phyloP scores from a whole-genome alignment of 2,888 invertebrate genomes.

The Ethmia dodecea region DNA sequence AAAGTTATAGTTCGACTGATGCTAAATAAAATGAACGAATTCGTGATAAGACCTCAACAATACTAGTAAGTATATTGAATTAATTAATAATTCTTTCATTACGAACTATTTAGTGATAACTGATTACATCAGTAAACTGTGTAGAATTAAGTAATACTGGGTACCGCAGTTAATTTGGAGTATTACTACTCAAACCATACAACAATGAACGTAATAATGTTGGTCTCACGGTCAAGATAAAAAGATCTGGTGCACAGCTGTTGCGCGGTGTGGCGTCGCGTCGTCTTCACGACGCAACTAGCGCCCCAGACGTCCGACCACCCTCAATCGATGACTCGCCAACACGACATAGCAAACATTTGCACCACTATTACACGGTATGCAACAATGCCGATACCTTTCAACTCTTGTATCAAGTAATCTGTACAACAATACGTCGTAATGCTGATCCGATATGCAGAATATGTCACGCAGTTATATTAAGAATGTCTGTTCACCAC shows the following conservation, averaged over 20 bases:
- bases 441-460: slow-evolving; percentile 8
- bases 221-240: slow-evolving; percentile 70
- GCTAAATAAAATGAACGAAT: no score
- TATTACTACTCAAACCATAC: slow-evolving; percentile 4
- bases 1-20: no score
- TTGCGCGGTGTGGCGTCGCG: slow-evolving; percentile 56
- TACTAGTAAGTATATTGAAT: no score
- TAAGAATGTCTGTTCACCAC: slow-evolving; percentile 19
- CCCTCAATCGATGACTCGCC: slow-evolving; percentile 11
- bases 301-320: slow-evolving; percentile 45
- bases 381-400: slow-evolving; percentile 3
- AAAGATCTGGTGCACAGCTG: slow-evolving; percentile 64
- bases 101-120: no score
- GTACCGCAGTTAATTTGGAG: slow-evolving; percentile 6
- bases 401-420: slow-evolving; percentile 1
- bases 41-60: no score
- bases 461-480: slow-evolving; percentile 25
- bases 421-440: slow-evolving; percentile 15
- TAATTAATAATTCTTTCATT: no score
- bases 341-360: background rate
- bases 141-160: slow-evolving; percentile 10
- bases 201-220: slow-evolving; percentile 44
- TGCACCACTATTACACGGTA: slow-evolving; percentile 1
- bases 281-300: slow-evolving; percentile 30
- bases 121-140: no score